Evolutionary conservation across 2,797 vertebrate species (phyloP), one percentile per base, ranked within the genome.

Genomic region (Telmatherina bonti): DNA sequence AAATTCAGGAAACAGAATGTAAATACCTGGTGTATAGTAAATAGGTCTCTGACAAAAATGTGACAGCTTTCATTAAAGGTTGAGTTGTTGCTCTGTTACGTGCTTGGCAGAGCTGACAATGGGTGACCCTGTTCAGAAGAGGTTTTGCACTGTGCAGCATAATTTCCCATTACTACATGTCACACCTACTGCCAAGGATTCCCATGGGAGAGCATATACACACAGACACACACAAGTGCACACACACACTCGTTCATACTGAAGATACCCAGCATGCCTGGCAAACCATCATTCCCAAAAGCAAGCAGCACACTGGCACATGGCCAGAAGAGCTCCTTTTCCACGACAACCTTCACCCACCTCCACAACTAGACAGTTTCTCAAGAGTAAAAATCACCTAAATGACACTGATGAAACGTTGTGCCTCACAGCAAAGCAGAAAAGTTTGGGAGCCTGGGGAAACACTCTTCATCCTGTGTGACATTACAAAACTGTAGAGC

Each of bases 101-200:
- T 51, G 74, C 89, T 84, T 89, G 86, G 86, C 85, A 84, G 79
- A 77, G 82, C 86, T 91, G 91, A 88, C 88, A 92, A 85, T 88
- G 88, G 89, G 87, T 91, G 90, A 93, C 91, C 89, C 89, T 86
- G 71, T 89, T 89, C 90, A 82, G 79, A 74, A 83, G 78, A 91
- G 88, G 90, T 92, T 91, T 87, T 91, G 91, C 91, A 91, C 91
- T 83, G 82, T 82, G 76, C 83, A 90, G 92, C 90, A 93, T 92
- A 93, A 93, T 94, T 92, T 92, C 90, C 91, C 88, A 92, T 93
- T 93, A 94, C 89, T 92, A 90, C 91, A 91, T 91, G 91, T 94
- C 91, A 91, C 92, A 93, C 89, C 86, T 89, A 90, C 88, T 90
- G 88, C 89, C 88, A 88, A 86, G 87, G 77, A 88, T 87, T 90